Conservation (phyloP, 2,888 invertebrate genomes). For the Chymomyza procnemis region DNA sequence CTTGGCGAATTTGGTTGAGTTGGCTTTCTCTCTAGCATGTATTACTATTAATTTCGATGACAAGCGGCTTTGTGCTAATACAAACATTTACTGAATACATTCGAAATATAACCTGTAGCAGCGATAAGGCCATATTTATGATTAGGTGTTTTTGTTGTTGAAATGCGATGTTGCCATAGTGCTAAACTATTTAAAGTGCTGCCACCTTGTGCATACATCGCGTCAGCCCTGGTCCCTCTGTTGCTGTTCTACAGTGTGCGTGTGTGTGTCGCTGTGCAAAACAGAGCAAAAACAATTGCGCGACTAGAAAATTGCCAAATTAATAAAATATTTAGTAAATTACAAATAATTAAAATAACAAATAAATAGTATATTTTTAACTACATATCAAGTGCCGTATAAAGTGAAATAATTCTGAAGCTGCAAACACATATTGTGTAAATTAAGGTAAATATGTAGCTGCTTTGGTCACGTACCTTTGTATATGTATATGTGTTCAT, state of each 20-base stretch:
- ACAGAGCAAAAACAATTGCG: slow-evolving; percentile 66
- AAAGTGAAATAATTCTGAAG: background rate
- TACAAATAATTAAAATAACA: slow-evolving; percentile 6
- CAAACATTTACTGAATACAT: background rate
- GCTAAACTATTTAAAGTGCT: background rate
- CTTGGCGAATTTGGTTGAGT: no score
- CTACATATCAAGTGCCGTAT: background rate
- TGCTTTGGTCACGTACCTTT: slow-evolving; percentile 19
- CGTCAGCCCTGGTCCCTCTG: slow-evolving; percentile 1
- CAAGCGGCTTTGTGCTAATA: background rate
- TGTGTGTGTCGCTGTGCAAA: slow-evolving; percentile 39
- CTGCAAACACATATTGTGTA: background rate
- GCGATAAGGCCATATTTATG: background rate
- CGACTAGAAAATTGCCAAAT: slow-evolving; percentile 53
- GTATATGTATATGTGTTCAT: slow-evolving; percentile 16
- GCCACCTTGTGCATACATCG: background rate
- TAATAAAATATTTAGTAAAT: slow-evolving; percentile 44
- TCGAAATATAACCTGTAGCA: background rate
- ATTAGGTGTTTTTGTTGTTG: background rate
- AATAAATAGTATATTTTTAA: background rate
- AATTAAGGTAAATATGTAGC: background rate
- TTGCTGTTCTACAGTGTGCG: slow-evolving; percentile 3
- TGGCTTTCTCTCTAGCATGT: background rate
- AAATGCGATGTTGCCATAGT: background rate
- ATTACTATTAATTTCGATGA: background rate